Percentiles rank a stretch among this genome's conserved stretches.
These are phyloP conservation scores for Chydorus sphaericus DNA, from an alignment of 2,888 invertebrate genomes.

Conservation along the genomic window DNA sequence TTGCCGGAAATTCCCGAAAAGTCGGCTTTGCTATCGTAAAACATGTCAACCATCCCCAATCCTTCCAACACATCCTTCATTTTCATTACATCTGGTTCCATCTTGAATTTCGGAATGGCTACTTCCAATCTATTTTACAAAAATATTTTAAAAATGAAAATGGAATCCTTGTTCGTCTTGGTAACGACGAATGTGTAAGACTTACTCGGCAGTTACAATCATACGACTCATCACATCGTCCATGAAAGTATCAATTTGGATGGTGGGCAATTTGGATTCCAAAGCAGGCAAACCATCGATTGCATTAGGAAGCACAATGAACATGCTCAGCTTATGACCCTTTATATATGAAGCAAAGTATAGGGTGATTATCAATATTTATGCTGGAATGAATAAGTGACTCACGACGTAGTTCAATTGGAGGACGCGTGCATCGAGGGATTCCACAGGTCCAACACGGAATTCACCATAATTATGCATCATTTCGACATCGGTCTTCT, in stretches of 20 bases:
- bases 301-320: slow-evolving; percentile 55
- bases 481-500: slow-evolving; percentile 56
- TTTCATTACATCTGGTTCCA: slow-evolving; percentile 57
- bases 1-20: slow-evolving; percentile 44
- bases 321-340: slow-evolving; percentile 52
- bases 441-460: slow-evolving; percentile 39
- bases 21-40: slow-evolving; percentile 40
- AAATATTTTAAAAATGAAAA: slow-evolving; percentile 31
- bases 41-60: slow-evolving; percentile 56
- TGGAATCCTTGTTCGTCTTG: too few relatives aligned
- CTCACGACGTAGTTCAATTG: slow-evolving; percentile 50
- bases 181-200: too few relatives aligned
- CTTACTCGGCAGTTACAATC: too few relatives aligned
- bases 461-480: slow-evolving; percentile 48
- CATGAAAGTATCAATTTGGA: slow-evolving; percentile 34
- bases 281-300: slow-evolving; percentile 46
- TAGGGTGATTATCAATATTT: too few relatives aligned
- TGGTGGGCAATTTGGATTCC: slow-evolving; percentile 41
- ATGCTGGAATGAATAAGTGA: neutral
- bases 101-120: slow-evolving; percentile 61
- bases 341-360: too few relatives aligned
- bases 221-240: slow-evolving; percentile 31
- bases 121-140: slow-evolving; percentile 56
- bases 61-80: slow-evolving; percentile 37
- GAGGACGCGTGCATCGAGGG: slow-evolving; percentile 47